phyloP scores from a whole-genome alignment of 2,113 vertebrate genomes.

The Heterotilapia buettikoferi region DNA sequence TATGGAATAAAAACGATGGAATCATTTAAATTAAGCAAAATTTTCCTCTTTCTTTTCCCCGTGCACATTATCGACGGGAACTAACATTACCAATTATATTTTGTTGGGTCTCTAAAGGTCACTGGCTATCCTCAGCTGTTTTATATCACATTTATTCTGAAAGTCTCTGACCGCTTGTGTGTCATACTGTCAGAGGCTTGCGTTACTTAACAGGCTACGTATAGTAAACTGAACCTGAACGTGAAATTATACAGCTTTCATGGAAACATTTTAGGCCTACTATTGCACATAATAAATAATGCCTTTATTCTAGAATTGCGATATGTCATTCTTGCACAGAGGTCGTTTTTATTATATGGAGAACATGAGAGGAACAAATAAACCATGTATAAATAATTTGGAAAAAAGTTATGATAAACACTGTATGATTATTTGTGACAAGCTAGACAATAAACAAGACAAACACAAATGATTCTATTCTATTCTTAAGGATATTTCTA shows the following conservation, averaged over 20 bases:
- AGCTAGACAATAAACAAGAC: background rate
- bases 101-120: background rate
- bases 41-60: background rate
- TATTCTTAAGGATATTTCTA: background rate
- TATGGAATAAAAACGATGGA: background rate
- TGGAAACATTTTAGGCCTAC: background rate
- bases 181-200: background rate
- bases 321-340: background rate
- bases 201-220: background rate
- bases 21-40: background rate
- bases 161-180: background rate
- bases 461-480: background rate
- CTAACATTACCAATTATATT: background rate
- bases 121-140: background rate
- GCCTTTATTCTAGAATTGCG: background rate
- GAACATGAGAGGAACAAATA: background rate
- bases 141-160: background rate
- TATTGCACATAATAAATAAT: background rate
- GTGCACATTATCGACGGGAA: background rate
- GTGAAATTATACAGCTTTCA: background rate
- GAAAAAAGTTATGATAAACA: background rate
- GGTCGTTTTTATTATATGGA: background rate
- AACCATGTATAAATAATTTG: background rate
- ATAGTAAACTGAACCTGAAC: background rate
- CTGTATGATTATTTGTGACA: background rate